phyloP scores from a whole-genome alignment of 30 jellyfish, hydroid and myxozoan species.

The Chrysaora quinquecirrha region DNA sequence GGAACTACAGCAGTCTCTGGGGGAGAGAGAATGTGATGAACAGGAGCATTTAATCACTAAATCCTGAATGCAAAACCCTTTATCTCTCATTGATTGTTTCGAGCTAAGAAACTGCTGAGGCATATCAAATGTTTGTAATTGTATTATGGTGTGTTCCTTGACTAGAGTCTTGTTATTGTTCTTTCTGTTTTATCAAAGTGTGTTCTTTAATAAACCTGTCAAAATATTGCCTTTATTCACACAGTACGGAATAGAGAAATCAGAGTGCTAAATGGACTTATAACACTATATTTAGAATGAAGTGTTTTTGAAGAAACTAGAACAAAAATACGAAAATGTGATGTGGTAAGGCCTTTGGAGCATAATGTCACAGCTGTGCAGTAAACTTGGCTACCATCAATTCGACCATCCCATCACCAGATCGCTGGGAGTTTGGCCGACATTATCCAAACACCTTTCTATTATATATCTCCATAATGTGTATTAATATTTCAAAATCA shows the following conservation, averaged over 20 bases:
- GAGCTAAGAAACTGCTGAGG: conserved; percentile 64
- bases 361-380: too few relatives aligned
- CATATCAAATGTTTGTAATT: conserved; percentile 63
- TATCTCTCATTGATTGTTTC: conserved; percentile 57
- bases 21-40: conserved; percentile 23
- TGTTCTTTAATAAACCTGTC: conserved; percentile 19
- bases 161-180: conserved; percentile 7
- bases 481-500: too few relatives aligned
- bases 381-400: too few relatives aligned
- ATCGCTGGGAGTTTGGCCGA: too few relatives aligned
- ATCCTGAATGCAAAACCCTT: conserved; percentile 52
- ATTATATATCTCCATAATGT: too few relatives aligned
- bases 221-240: background rate
- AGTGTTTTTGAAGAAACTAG: too few relatives aligned
- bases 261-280: too few relatives aligned
- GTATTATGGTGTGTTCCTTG: conserved; percentile 33
- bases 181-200: conserved; percentile 30
- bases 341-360: too few relatives aligned
- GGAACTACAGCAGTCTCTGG: background rate
- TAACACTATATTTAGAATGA: too few relatives aligned
- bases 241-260: background rate
- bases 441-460: too few relatives aligned
- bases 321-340: too few relatives aligned
- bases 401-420: too few relatives aligned
- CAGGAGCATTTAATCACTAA: conserved; percentile 38